These are phyloP conservation scores for Zaprionus inermis DNA, from an alignment of 1,140 invertebrate species.

Conservation along the genomic window DNA sequence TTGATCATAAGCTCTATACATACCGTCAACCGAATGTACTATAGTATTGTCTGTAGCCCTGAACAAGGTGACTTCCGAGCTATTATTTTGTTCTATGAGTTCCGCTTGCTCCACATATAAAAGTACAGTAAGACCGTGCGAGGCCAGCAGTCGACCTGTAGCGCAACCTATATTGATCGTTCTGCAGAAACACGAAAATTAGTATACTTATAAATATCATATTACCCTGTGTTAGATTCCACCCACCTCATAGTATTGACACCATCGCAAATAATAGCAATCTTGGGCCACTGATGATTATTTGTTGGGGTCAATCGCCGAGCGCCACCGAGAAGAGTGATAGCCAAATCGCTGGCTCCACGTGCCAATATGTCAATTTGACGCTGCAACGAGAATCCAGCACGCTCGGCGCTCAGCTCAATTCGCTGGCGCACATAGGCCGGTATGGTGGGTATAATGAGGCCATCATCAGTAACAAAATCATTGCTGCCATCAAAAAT, in stretches of 20 bases:
- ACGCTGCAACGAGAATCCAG: slow-evolving; percentile 88
- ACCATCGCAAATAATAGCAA: slow-evolving; percentile 89
- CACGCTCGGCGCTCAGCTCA: slow-evolving; percentile 87
- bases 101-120: slow-evolving; percentile 87
- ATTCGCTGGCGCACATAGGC: slow-evolving; percentile 88
- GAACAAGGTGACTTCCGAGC: slow-evolving; percentile 81
- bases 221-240: background rate
- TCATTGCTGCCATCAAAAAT: slow-evolving; percentile 87
- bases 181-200: slow-evolving; percentile 44
- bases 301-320: slow-evolving; percentile 91
- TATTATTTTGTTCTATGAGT: slow-evolving; percentile 83
- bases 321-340: slow-evolving; percentile 91
- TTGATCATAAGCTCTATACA: background rate
- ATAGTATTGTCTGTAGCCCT: slow-evolving; percentile 79
- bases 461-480: slow-evolving; percentile 92
- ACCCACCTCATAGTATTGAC: slow-evolving; percentile 65
- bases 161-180: slow-evolving; percentile 90
- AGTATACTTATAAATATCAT: background rate
- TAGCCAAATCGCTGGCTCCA: slow-evolving; percentile 90
- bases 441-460: slow-evolving; percentile 91
- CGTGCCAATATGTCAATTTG: slow-evolving; percentile 90
- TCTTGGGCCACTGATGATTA: slow-evolving; percentile 91
- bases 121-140: slow-evolving; percentile 91
- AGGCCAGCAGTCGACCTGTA: slow-evolving; percentile 91
- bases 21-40: slow-evolving; percentile 75